Conservation (phyloP, 2,888 invertebrate genomes). For the Vandiemenella viatica region DNA sequence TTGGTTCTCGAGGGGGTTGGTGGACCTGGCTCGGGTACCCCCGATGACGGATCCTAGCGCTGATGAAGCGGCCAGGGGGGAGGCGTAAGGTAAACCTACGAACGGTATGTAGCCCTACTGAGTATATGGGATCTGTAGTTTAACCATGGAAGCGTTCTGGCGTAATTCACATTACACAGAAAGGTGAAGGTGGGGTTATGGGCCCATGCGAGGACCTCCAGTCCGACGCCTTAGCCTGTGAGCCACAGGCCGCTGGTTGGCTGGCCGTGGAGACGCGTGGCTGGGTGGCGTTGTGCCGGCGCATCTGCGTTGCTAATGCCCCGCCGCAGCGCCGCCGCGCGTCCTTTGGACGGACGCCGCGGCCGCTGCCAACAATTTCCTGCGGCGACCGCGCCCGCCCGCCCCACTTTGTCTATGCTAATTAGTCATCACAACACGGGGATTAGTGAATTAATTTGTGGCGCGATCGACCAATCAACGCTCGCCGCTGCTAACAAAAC, state of each 20-base stretch:
- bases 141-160: too few species aligned
- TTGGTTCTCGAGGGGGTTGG: too few species aligned
- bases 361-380: constrained; percentile 11
- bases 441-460: constrained; percentile 17
- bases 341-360: not conserved
- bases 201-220: too few species aligned
- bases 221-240: too few species aligned
- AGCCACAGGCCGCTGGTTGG: not conserved
- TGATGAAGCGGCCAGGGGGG: too few species aligned
- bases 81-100: too few species aligned
- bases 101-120: too few species aligned
- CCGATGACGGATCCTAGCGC: too few species aligned
- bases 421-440: constrained; percentile 16
- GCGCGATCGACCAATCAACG: constrained; percentile 15
- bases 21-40: too few species aligned
- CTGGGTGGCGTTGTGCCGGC: not conserved
- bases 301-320: not conserved
- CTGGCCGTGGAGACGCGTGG: not conserved
- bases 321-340: not conserved
- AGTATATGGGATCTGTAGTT: too few species aligned
- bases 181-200: too few species aligned
- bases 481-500: constrained; percentile 12
- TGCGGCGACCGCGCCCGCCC: constrained; percentile 1
- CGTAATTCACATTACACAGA: too few species aligned
- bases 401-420: constrained; percentile 16